Conservation (phyloP, 2,797 vertebrate species). For the Melanotaenia nigrans region DNA sequence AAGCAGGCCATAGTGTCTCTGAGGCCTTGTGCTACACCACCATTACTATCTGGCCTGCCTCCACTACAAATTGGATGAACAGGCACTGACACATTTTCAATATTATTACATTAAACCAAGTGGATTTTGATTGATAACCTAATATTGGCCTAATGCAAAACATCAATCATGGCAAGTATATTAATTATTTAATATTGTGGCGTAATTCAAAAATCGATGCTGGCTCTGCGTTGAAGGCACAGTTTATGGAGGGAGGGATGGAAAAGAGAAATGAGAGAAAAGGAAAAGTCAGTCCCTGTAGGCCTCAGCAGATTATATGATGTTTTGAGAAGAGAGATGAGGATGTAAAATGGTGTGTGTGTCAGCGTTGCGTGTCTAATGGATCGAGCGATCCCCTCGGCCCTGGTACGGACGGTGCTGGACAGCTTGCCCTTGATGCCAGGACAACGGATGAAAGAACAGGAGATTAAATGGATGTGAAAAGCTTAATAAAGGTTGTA, state of each 20-base stretch:
- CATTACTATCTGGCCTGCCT: conserved; percentile 92
- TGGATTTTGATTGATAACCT: conserved; percentile 99
- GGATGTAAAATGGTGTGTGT: conserved; percentile 63
- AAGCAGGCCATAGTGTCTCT: conserved; percentile 79
- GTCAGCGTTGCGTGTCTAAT: conserved; percentile 58
- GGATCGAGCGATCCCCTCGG: conserved; percentile 67
- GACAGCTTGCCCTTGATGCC: conserved; percentile 73
- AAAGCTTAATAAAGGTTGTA: conserved; percentile 67
- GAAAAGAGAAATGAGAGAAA: conserved; percentile 64
- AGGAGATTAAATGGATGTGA: conserved; percentile 66
- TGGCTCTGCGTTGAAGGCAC: conserved; percentile 63
- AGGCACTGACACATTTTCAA: conserved; percentile 99
- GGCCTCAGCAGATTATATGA: conserved; percentile 76
- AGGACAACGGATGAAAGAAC: conserved; percentile 62
- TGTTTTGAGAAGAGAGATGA: conserved; percentile 76
- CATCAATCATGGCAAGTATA: conserved; percentile 99
- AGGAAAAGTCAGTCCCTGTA: conserved; percentile 70
- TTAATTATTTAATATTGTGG: conserved; percentile 99
- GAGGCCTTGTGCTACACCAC: conserved; percentile 87
- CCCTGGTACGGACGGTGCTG: conserved; percentile 57
- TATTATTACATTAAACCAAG: conserved; percentile 99
- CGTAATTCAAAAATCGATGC: conserved; percentile 99
- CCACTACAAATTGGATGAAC: conserved; percentile 98
- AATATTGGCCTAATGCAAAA: conserved; percentile 99
- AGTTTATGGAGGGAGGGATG: conserved; percentile 51